These are phyloP conservation scores for Meriones unguiculatus DNA, from an alignment of 2,113 vertebrate genomes.

Conservation along the genomic window DNA sequence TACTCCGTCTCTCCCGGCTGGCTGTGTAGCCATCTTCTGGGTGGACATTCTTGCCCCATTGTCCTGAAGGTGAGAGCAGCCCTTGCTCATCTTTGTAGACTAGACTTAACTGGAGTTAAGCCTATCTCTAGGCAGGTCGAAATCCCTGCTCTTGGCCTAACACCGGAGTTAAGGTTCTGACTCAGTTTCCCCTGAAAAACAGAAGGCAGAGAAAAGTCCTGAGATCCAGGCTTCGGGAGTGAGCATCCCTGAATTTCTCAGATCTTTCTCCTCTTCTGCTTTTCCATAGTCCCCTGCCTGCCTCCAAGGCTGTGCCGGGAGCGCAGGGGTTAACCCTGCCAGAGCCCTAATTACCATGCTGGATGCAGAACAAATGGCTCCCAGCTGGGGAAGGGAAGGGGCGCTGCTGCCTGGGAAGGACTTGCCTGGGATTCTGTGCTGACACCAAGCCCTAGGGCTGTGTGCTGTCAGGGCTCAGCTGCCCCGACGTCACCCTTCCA, in stretches of 20 bases:
- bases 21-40: background rate
- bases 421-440: background rate
- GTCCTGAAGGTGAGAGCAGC: background rate
- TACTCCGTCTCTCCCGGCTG: background rate
- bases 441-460: background rate
- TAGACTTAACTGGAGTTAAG: background rate
- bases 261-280: background rate
- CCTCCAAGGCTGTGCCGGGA: background rate
- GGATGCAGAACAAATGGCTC: slow-evolving; percentile 89
- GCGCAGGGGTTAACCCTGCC: slow-evolving; percentile 70
- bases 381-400: slow-evolving; percentile 83
- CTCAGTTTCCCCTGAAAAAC: background rate
- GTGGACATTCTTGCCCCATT: background rate
- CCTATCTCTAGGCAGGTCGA: background rate
- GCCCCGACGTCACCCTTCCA: slow-evolving; percentile 15
- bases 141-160: background rate
- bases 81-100: background rate
- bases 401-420: background rate
- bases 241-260: background rate
- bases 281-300: background rate
- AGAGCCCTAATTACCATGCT: slow-evolving; percentile 50
- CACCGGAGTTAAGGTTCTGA: background rate
- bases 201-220: background rate
- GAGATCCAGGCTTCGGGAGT: background rate
- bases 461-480: background rate